Base-by-base conservation (phyloP, 1,140 invertebrate species). In the Chrysomallon squamiferum region DNA sequence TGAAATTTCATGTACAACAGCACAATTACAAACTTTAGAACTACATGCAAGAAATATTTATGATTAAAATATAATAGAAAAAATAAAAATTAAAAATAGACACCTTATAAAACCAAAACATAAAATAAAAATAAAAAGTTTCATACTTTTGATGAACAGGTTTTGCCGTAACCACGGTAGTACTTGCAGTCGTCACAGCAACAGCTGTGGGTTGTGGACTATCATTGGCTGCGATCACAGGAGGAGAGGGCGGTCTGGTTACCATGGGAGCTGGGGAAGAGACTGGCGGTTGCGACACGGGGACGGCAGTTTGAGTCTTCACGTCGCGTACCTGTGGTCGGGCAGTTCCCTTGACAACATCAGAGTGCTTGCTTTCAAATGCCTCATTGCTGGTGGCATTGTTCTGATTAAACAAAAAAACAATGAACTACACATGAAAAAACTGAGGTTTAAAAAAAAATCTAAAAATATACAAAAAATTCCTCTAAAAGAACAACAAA, bases 291-390 rank as follows among this genome's bases (percentile, higher is more conserved):
- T 71, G 50, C 11, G 66, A 62, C 41, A 43, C 35, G 5, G 54
- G 32, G 54, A 72, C 70, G 33, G 76, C 72, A 79, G 63, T 86
- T 81, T 77, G 87, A 85, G 81, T 83, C 81, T 87, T 89, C 18
- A 58, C 62, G 45, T 82, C 78, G 47, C 72, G 65, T 0, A 74
- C 77, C 13, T 66, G 56, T 33, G 80, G 82, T 70, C 90, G 91
- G 25, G 89, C 90, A 35, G 89, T 91, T 65, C 91, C 91, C 79
- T 93, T 93, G 25, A 94, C 92, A 35, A 94, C 92, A 83, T 94
- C 93, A 3, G 93, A 90, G 71, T 93, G 85, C 78, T 92, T 79
- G 66, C 75, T 85, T 66, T 84, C 83, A 74, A 80, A 81, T 22
- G 76, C 72, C 33, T 85, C 84, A 66, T 68, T 75, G 30, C 77